Evolutionary conservation across 2,888 invertebrate species (phyloP).

Genomic region (Cerceris ruficornis): DNA sequence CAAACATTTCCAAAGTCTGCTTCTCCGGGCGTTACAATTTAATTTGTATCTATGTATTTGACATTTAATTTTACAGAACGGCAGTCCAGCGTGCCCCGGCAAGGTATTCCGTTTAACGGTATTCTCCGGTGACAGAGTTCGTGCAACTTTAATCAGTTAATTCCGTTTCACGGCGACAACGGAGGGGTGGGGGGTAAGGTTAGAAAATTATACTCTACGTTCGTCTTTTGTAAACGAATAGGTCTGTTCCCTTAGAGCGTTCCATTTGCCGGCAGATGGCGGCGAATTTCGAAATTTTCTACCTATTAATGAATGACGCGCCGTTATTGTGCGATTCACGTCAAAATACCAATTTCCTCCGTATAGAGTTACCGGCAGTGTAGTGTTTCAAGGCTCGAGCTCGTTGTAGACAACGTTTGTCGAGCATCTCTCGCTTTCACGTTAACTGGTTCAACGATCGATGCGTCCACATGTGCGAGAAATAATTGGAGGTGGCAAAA

Average conservation of each 20-base stretch:
- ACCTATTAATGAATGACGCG: conserved; percentile 54
- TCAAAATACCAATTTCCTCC: conserved; percentile 59
- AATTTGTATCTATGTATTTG: neutral
- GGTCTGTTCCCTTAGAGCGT: conserved; percentile 32
- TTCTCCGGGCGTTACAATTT: neutral
- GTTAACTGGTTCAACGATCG: no score
- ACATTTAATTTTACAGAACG: neutral
- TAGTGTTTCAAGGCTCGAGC: conserved; percentile 29
- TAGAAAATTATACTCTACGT: neutral
- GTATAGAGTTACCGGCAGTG: conserved; percentile 48
- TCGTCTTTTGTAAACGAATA: conserved; percentile 15
- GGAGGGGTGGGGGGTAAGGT: no score
- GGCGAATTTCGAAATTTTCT: conserved; percentile 61
- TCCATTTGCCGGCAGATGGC: conserved; percentile 26
- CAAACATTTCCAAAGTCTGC: neutral
- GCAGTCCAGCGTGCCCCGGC: neutral
- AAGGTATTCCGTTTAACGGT: neutral
- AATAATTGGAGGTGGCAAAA: no score
- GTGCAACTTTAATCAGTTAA: conserved; percentile 2
- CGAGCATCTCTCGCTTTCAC: neutral
- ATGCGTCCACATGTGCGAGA: no score
- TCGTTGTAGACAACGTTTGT: conserved; percentile 26
- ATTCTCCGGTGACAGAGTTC: conserved; percentile 4
- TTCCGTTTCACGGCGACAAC: neutral
- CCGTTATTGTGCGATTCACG: conserved; percentile 43